Evolutionary conservation across 2,888 invertebrate genomes (phyloP), one percentile per base, ranked within the genome.

Genomic region (Smittia aterrima): DNA sequence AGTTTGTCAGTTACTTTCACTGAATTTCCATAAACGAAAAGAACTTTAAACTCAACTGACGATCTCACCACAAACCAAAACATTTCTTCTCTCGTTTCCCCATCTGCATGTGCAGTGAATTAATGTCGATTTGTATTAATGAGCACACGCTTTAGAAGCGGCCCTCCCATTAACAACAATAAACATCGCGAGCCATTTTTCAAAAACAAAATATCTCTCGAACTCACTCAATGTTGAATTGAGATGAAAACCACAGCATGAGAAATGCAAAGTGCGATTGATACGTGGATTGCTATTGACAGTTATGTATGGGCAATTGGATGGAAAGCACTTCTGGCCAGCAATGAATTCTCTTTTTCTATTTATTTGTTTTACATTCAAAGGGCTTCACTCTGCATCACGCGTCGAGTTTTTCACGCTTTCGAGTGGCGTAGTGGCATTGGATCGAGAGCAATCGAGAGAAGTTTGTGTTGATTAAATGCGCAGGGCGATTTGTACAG

Each of bases 41-140:
- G n/a, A n/a, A n/a, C n/a, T n/a, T n/a, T n/a, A n/a, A 3, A 32
- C 32, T 6, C 3, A 32, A 32, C 32, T 32, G 32, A 32, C 32
- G 32, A 32, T 32, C 32, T 3, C 32, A 32, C 32, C 32, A 32
- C 32, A 32, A 32, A 32, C 32, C 32, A 3, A 32, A 32, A 47
- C 47, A 47, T 47, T 16, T 27, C 64, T 25, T 64, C 27, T 25
- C 27, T 64, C 64, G 11, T 64, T 22, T 25, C 25, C n/a, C 64
- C 64, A 64, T 25, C 58, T 58, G 58, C 64, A 27, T 64, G 22
- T 64, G 64, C 27, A 64, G 16, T 64, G 64, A 18, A 64, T 64
- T 64, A 70, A 70, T 32, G 70, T 67, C 70, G 70, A 70, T 70
- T 54, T 70, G 54, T 54, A 70, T 70, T 70, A 70, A 70, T 54